Base-by-base conservation (phyloP, 2,113 vertebrate species). In the Ammodytes dubius region DNA sequence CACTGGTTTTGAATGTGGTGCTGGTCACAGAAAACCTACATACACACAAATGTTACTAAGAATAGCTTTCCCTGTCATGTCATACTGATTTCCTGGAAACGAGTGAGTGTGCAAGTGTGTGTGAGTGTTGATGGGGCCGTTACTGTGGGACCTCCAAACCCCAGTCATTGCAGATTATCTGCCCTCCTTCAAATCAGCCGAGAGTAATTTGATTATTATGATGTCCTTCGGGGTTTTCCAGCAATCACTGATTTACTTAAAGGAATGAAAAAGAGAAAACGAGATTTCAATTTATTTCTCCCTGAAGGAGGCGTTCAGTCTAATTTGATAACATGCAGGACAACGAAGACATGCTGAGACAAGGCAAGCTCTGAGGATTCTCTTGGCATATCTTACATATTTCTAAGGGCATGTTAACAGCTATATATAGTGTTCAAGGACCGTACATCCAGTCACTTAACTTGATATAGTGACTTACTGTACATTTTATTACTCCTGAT, bases 181-280 rank as follows among this genome's bases (percentile, higher is more conserved):
- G 88, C 53, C 80, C 76, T 81, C 66, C 73, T 70, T 85, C 73
- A 89, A 86, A 91, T 88, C 88, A 88, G 83, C 83, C 64, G 63
- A 90, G 73, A 89, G 85, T 94, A 93, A 92, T 93, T 89, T 93
- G 90, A 95, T 94, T 90, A 93, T 82, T 57, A 39, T 50, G 72
- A 72, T 52, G 76, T 91, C 94, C 87, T 71, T 37, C 27, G 90
- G 92, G 89, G 3, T 77, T 67, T 78, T 78, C 57, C 70, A 83
- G 83, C 83, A 83, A 92, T 93, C 88, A 68, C 85, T 89, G 84
- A 93, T 91, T 93, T 93, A 91, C 85, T 92, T 84, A 84, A 87
- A 89, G 81, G 27, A 75, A 78, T 65, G 65, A 69, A 83, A 45
- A 83, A 71, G 50, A 10, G 54, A 53, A n/a, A 43, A 58, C 52